These are phyloP conservation scores for Acronicta alni DNA, from an alignment of 2,888 invertebrate genomes.

Conservation along the genomic window DNA sequence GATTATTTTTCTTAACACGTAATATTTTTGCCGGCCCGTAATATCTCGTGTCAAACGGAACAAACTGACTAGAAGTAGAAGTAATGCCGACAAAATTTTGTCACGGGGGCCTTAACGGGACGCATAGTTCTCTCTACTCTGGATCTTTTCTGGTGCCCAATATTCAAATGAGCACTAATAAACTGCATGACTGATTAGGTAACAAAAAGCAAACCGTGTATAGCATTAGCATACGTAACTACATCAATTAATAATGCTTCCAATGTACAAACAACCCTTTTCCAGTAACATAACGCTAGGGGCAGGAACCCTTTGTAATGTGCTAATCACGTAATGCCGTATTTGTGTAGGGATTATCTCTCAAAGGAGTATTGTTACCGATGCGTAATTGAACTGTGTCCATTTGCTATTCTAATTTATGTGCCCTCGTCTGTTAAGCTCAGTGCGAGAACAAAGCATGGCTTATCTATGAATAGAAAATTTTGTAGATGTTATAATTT, in stretches of 20 bases:
- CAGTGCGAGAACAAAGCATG: constrained; percentile 7
- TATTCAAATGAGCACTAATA: constrained; percentile 8
- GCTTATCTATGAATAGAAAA: constrained; percentile 15
- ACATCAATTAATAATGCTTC: constrained; percentile 63
- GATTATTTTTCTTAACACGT: not conserved
- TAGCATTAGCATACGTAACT: constrained; percentile 36
- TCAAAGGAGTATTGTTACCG: constrained; percentile 66
- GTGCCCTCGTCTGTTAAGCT: constrained; percentile 1
- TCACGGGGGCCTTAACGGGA: no score
- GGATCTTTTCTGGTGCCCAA: not conserved
- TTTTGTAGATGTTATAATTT: not conserved
- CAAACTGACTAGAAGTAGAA: no score
- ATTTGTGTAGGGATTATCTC: constrained; percentile 71
- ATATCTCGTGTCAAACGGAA: no score
- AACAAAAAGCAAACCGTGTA: constrained; percentile 10
- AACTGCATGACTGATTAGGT: constrained; percentile 18
- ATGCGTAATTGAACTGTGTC: constrained; percentile 61
- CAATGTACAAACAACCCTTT: constrained; percentile 63
- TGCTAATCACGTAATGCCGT: constrained; percentile 78
- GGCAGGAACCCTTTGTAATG: constrained; percentile 73
- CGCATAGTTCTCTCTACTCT: no score
- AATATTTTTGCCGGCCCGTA: not conserved
- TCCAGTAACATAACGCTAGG: constrained; percentile 47
- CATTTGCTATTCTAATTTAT: constrained; percentile 61
- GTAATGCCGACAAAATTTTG: no score